These are phyloP conservation scores for Synanthedon formicaeformis DNA, from an alignment of 2,888 invertebrate genomes.

Conservation along the genomic window DNA sequence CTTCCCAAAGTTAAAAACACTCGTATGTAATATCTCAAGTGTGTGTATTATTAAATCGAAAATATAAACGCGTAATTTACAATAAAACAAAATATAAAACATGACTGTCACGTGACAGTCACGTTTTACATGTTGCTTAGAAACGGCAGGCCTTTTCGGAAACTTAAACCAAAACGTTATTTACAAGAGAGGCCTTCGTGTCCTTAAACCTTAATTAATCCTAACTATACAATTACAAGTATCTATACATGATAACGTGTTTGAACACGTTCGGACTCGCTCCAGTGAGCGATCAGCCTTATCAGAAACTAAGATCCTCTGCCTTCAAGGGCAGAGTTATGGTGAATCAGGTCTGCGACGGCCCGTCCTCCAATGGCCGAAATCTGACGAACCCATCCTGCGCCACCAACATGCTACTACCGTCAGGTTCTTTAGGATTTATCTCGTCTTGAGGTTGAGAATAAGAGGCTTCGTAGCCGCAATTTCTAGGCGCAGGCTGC, in stretches of 20 bases:
- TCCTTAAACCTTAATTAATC: conserved; percentile 32
- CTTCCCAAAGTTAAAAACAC: no score
- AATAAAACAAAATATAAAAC: conserved; percentile 8
- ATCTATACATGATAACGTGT: conserved; percentile 20
- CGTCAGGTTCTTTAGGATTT: conserved; percentile 55
- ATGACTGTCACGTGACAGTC: no score
- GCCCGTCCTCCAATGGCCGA: conserved; percentile 74
- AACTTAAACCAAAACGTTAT: conserved; percentile 47
- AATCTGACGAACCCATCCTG: conserved; percentile 92
- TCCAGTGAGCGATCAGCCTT: conserved; percentile 6
- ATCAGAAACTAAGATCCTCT: conserved; percentile 53
- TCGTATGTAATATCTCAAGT: background rate
- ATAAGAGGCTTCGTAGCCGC: conserved; percentile 66
- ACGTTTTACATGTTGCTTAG: conserved; percentile 2
- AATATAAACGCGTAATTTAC: conserved; percentile 13
- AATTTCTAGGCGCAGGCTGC: conserved; percentile 62
- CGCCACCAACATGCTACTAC: conserved; percentile 86
- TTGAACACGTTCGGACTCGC: background rate
- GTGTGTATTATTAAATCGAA: conserved; percentile 2
- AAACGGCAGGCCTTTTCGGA: conserved; percentile 14
- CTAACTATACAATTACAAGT: conserved; percentile 56
- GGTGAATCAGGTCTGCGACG: conserved; percentile 63
- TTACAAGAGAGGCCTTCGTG: conserved; percentile 56
- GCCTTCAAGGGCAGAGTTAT: conserved; percentile 47
- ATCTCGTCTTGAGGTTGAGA: conserved; percentile 68